phyloP scores from a whole-genome alignment of 1,140 invertebrate genomes.

The Drosophila seguyi region DNA sequence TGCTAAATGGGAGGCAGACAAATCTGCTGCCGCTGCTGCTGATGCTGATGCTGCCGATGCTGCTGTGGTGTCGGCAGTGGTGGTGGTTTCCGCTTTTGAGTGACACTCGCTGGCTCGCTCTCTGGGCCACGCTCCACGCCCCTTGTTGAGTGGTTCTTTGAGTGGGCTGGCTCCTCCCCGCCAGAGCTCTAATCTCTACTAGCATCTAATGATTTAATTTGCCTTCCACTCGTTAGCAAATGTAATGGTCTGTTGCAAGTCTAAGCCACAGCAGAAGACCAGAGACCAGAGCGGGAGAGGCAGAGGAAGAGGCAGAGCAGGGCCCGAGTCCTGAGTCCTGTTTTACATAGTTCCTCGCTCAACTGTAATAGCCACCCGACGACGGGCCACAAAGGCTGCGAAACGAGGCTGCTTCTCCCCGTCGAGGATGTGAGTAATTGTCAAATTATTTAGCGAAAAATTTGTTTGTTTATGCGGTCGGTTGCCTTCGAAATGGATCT shows the following conservation, averaged over 20 bases:
- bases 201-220: conserved; percentile 85
- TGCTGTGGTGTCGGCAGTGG: conserved; percentile 21
- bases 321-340: conserved; percentile 27
- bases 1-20: conserved; percentile 73
- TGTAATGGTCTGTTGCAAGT: conserved; percentile 83
- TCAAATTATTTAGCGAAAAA: conserved; percentile 85
- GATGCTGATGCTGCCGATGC: neutral
- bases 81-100: conserved; percentile 49
- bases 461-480: conserved; percentile 83
- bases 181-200: conserved; percentile 62
- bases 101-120: conserved; percentile 31
- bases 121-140: conserved; percentile 41
- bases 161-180: conserved; percentile 67
- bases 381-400: neutral
- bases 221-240: conserved; percentile 83
- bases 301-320: neutral
- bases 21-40: conserved; percentile 58
- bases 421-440: conserved; percentile 84
- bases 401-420: neutral
- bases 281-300: neutral
- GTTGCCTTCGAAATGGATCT: conserved; percentile 78
- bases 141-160: conserved; percentile 53
- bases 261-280: conserved; percentile 58
- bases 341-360: conserved; percentile 53
- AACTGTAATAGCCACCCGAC: conserved; percentile 43